These are phyloP conservation scores for Hirtodrosophila cameraria DNA, from an alignment of 2,888 invertebrate species.

Conservation along the genomic window DNA sequence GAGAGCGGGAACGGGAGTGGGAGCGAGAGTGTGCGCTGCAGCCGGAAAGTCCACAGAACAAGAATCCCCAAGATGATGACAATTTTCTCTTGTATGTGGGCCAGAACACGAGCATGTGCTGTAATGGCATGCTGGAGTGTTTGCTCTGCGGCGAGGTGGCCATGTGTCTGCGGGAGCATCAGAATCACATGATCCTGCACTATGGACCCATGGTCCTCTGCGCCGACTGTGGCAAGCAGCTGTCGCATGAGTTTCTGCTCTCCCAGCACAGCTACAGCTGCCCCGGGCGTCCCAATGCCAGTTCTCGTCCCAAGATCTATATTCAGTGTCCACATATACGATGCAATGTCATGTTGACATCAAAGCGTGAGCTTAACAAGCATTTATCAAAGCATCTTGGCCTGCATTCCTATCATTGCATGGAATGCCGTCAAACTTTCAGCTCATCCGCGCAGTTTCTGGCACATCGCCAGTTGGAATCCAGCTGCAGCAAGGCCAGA, in stretches of 20 bases:
- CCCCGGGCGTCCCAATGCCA: neutral
- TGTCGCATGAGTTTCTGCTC: constrained; percentile 44
- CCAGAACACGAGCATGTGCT: constrained; percentile 45
- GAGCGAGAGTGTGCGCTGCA: too few species aligned
- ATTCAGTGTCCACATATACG: constrained; percentile 64
- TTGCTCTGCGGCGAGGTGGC: constrained; percentile 70
- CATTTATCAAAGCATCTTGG: constrained; percentile 60
- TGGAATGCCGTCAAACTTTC: constrained; percentile 49
- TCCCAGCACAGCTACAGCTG: constrained; percentile 53
- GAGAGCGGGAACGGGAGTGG: neutral
- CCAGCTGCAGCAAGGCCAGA: constrained; percentile 38
- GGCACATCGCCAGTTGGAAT: constrained; percentile 44
- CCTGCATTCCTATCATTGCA: constrained; percentile 50
- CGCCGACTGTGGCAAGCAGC: constrained; percentile 53
- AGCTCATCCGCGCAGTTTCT: constrained; percentile 40
- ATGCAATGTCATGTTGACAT: constrained; percentile 49
- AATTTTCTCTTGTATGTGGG: constrained; percentile 36
- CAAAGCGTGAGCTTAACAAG: constrained; percentile 47
- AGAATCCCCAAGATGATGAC: constrained; percentile 1
- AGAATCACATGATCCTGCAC: constrained; percentile 64
- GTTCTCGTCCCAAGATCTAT: constrained; percentile 1
- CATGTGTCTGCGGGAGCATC: constrained; percentile 28
- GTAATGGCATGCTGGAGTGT: constrained; percentile 69
- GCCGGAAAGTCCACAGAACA: too few species aligned
- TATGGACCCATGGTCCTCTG: constrained; percentile 64